These are phyloP conservation scores for Nymphalis urticae DNA, from an alignment of 2,888 invertebrate species.

Conservation along the genomic window DNA sequence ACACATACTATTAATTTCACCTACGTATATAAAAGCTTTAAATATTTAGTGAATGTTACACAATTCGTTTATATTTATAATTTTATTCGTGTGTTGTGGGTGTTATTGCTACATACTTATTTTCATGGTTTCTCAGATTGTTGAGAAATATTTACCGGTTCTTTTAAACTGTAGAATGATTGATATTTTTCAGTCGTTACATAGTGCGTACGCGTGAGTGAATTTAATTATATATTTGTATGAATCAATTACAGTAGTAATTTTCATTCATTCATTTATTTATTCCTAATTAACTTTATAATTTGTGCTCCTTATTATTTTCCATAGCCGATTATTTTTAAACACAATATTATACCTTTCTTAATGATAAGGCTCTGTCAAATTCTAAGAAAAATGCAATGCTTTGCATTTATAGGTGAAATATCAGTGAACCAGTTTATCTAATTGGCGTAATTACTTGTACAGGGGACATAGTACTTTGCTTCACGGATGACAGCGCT, in stretches of 20 bases:
- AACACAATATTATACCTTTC: no score
- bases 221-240: slow-evolving; percentile 6
- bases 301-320: no score
- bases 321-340: no score
- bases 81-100: slow-evolving; percentile 15
- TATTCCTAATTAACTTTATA: not conserved
- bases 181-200: slow-evolving; percentile 21
- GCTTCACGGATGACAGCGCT: no score
- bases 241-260: slow-evolving; percentile 10
- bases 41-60: slow-evolving; percentile 12
- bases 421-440: no score
- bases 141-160: slow-evolving; percentile 20
- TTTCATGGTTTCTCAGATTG: slow-evolving; percentile 19
- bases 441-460: no score
- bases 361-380: no score
- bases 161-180: slow-evolving; percentile 24
- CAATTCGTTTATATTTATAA: slow-evolving; percentile 21
- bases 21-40: slow-evolving; percentile 1
- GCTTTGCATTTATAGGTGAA: no score
- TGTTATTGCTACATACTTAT: slow-evolving; percentile 18
- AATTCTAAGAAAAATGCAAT: no score
- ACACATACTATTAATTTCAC: slow-evolving; percentile 20
- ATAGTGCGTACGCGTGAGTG: slow-evolving; percentile 14
- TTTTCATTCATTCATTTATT: not conserved
- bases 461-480: no score